phyloP scores from a whole-genome alignment of 1,140 invertebrate species.

The Sipha flava region DNA sequence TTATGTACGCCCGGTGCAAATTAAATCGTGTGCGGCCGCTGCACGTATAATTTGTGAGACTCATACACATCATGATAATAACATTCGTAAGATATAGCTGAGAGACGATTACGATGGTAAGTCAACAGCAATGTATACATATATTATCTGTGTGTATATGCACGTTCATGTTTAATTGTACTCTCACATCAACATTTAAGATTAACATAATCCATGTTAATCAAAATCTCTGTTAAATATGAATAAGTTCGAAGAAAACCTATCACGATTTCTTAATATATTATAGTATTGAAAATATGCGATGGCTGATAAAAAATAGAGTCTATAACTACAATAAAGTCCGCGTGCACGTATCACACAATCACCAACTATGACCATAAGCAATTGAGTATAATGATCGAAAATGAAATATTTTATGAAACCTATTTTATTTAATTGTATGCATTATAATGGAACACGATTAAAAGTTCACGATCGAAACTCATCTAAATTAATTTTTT shows the following conservation, averaged over 20 bases:
- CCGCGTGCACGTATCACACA: neutral
- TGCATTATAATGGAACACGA: neutral
- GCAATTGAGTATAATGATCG: neutral
- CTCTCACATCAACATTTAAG: neutral
- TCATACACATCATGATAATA: neutral
- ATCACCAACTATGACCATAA: neutral
- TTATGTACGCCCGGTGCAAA: slow-evolving; percentile 12
- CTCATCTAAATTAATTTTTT: neutral
- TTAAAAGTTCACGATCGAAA: neutral
- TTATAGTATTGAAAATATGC: neutral
- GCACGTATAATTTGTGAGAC: slow-evolving; percentile 8
- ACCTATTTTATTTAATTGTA: neutral
- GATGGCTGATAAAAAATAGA: neutral
- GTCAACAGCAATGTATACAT: neutral
- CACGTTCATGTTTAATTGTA: neutral
- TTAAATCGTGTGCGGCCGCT: slow-evolving; percentile 20
- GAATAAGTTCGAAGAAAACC: neutral
- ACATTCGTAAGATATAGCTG: neutral
- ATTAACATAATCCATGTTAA: neutral
- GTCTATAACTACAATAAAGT: neutral
- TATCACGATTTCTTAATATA: neutral
- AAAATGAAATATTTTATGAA: neutral
- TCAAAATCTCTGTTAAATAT: neutral
- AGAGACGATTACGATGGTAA: neutral
- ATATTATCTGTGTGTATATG: neutral